Percentiles rank a stretch among this genome's conserved stretches.
Conservation (phyloP, 53 echinoderm and acorn worm species). For the Henricia sp. region DNA sequence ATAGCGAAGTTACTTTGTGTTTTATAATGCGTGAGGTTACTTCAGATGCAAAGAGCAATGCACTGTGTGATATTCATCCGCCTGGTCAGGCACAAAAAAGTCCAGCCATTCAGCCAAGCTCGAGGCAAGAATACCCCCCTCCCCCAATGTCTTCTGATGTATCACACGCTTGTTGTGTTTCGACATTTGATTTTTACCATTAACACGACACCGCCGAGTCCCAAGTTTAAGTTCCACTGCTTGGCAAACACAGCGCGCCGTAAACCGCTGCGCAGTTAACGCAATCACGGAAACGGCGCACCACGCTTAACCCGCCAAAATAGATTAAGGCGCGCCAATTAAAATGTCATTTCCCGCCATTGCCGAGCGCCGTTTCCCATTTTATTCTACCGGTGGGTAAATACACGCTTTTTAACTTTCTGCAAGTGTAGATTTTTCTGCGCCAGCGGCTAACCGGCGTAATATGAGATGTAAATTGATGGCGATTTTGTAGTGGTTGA, state of each 20-base stretch:
- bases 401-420: slow-evolving; percentile 13
- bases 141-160: slow-evolving; percentile 15
- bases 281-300: neutral
- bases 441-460: neutral
- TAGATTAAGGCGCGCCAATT: slow-evolving; percentile 47
- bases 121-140: neutral
- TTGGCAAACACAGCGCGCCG: neutral
- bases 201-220: neutral
- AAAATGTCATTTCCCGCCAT: slow-evolving; percentile 50
- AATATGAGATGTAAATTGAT: slow-evolving; percentile 35
- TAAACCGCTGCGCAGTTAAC: slow-evolving; percentile 30
- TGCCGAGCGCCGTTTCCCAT: slow-evolving; percentile 54
- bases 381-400: slow-evolving; percentile 16
- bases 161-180: slow-evolving; percentile 41
- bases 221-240: too few relatives aligned
- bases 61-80: neutral
- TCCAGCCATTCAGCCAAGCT: slow-evolving; percentile 22
- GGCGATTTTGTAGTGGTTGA: neutral
- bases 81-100: neutral
- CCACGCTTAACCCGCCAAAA: slow-evolving; percentile 41
- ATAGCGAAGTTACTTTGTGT: too few relatives aligned
- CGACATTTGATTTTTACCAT: slow-evolving; percentile 50
- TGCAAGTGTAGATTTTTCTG: neutral
- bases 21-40: too few relatives aligned
- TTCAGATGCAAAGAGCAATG: neutral